phyloP scores from a whole-genome alignment of 2,113 vertebrate genomes.

The Sialia sialis region DNA sequence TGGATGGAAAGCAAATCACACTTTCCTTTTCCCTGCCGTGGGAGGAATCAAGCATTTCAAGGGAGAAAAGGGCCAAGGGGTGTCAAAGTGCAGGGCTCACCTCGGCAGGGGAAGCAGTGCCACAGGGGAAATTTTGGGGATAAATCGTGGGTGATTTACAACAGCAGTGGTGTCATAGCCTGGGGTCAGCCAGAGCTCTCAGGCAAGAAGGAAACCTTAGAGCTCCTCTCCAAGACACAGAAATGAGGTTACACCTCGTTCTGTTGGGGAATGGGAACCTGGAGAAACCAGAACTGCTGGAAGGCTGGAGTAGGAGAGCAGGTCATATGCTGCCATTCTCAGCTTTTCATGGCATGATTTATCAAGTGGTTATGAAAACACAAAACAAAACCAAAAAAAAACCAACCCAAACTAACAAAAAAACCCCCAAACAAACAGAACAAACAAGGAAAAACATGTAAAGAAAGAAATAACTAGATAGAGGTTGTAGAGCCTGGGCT shows the following conservation, averaged over 20 bases:
- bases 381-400: neutral
- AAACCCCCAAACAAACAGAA: neutral
- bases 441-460: neutral
- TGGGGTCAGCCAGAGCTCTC: neutral
- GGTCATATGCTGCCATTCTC: neutral
- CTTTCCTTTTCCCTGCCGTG: neutral
- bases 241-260: neutral
- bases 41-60: neutral
- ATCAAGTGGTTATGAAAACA: neutral
- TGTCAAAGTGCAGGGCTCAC: neutral
- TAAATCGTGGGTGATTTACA: neutral
- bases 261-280: neutral
- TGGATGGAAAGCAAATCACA: neutral
- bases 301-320: neutral
- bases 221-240: neutral
- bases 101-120: neutral
- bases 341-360: neutral
- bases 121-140: neutral
- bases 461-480: neutral
- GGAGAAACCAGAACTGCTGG: neutral
- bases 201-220: neutral
- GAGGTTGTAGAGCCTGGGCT: neutral
- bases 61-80: neutral
- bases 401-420: too few species aligned
- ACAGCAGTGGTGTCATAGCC: neutral